Conservation (phyloP, 2,797 vertebrate species). For the Phataginus tricuspis region DNA sequence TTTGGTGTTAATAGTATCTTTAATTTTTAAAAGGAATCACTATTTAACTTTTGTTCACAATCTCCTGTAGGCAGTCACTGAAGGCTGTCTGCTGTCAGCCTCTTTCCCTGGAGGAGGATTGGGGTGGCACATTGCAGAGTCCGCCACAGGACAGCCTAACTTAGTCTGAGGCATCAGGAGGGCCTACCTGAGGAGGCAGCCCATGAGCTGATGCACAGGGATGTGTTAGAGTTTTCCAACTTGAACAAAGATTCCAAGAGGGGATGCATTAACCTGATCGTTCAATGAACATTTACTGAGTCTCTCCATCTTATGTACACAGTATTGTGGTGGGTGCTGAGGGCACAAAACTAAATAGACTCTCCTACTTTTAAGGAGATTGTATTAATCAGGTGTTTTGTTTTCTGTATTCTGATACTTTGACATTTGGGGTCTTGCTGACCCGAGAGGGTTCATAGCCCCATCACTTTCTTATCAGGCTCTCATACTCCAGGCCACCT, state of each 20-base stretch:
- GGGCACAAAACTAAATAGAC: background rate
- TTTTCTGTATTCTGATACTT: background rate
- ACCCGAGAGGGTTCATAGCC: background rate
- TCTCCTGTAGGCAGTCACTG: background rate
- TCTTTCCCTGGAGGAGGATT: background rate
- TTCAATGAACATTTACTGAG: background rate
- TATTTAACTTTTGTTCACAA: background rate
- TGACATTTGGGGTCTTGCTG: background rate
- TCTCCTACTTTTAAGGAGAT: background rate
- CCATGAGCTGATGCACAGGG: background rate
- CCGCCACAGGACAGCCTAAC: too few relatives aligned
- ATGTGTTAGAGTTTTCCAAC: background rate
- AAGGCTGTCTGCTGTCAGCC: too few relatives aligned
- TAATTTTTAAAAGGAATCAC: constrained; percentile 10
- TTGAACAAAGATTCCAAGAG: background rate
- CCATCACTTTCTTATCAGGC: background rate
- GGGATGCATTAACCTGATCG: background rate
- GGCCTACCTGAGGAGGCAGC: background rate
- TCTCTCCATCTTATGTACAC: background rate
- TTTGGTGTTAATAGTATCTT: constrained; percentile 44
- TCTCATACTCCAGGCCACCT: background rate
- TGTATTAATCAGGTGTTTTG: background rate
- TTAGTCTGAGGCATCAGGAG: background rate
- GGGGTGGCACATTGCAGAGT: fast-evolving
- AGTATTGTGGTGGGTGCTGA: background rate